Evolutionary conservation across 2,888 invertebrate species (phyloP).

Genomic region (Leucoptera coffeella): DNA sequence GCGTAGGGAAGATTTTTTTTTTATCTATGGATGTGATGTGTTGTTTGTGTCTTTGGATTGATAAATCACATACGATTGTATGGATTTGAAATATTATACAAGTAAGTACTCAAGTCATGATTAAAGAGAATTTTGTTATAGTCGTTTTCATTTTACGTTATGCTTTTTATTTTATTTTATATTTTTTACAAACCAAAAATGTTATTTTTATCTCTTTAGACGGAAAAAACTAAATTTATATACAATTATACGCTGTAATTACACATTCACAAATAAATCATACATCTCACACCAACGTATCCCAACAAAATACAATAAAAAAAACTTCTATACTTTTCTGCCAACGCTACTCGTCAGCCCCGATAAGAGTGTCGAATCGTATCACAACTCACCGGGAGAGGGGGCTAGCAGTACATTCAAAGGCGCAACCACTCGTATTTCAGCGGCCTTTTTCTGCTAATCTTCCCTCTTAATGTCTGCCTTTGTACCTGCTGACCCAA

Average conservation of each 20-base stretch:
- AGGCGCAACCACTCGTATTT: conserved; percentile 41
- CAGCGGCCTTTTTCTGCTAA: conserved; percentile 41
- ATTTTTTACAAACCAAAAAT: too few relatives aligned
- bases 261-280: too few relatives aligned
- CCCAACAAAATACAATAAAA: background rate
- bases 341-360: conserved; percentile 29
- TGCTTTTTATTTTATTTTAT: too few relatives aligned
- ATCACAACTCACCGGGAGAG: conserved; percentile 20
- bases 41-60: background rate
- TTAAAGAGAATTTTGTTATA: too few relatives aligned
- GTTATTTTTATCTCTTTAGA: too few relatives aligned
- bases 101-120: background rate
- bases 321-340: conserved; percentile 13
- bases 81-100: background rate
- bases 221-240: too few relatives aligned
- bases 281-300: too few relatives aligned
- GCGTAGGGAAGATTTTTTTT: conserved; percentile 1
- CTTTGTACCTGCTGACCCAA: conserved; percentile 19
- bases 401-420: conserved; percentile 24
- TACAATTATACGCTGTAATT: too few relatives aligned
- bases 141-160: too few relatives aligned
- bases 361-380: conserved; percentile 29
- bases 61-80: background rate
- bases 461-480: conserved; percentile 49
- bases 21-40: background rate